Evolutionary conservation across 2,113 vertebrate genomes (phyloP).

Genomic region (Pachyramphus minor): DNA sequence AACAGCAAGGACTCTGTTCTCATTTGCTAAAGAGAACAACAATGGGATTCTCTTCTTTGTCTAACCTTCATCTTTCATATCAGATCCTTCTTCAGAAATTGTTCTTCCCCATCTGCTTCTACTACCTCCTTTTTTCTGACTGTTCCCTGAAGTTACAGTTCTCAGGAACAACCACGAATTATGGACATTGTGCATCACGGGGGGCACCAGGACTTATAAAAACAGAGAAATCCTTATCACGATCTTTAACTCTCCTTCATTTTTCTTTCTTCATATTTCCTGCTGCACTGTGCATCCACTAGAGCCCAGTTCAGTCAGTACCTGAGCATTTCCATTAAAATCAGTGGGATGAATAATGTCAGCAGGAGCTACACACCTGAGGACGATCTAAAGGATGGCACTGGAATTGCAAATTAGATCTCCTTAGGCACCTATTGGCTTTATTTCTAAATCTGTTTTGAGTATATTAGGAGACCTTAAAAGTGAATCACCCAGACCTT

Average conservation of each 20-base stretch:
- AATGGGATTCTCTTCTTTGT: background rate
- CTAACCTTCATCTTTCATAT: background rate
- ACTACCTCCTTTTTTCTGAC: background rate
- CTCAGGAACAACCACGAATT: accelerated
- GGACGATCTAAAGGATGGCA: background rate
- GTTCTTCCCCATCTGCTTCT: background rate
- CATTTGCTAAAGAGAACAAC: background rate
- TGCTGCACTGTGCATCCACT: accelerated
- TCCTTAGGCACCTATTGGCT: background rate
- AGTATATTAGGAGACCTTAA: background rate
- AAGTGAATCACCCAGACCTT: background rate
- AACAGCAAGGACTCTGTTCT: background rate
- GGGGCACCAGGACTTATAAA: background rate
- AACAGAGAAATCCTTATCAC: accelerated
- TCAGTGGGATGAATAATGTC: background rate
- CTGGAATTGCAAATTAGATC: background rate
- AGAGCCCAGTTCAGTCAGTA: background rate
- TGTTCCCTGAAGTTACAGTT: background rate
- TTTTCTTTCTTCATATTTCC: background rate
- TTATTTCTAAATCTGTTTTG: background rate
- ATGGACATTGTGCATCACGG: accelerated
- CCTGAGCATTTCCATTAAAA: background rate
- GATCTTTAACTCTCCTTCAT: background rate
- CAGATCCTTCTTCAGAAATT: background rate
- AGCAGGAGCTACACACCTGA: background rate